Base-by-base conservation (phyloP, 37 sponge, comb jelly and placozoan genomes). In the Halisarca cf. caerulea region DNA sequence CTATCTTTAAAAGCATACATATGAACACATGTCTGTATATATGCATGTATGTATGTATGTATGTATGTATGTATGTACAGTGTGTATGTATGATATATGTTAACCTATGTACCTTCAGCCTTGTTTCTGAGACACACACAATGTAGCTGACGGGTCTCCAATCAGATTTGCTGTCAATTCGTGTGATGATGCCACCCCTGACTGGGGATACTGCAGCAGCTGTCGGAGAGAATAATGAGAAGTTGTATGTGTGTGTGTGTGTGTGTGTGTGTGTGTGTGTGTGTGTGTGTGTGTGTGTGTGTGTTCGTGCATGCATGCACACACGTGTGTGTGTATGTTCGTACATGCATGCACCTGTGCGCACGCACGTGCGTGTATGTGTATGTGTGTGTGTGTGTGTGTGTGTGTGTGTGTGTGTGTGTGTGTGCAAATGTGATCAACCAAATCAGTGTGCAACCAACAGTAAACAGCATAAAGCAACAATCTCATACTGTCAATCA, bases 261-360 rank as follows among this genome's bases (percentile, higher is more conserved):
- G 33, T 53, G 61, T 23, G 47, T 41, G 36, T 58, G 61, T 36
- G 86, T 30, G 64, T 87, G 75, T 73, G 75, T 6, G 17, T 73
- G 17, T 24, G 6, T 21, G 38, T 35, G 38, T 35, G 75, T 33
- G 37, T 21, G 37, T 73, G 75, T 30, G 75, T 8, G 75, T 73
- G 75, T 8, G 38, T 4, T 4, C 5, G 25, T 25, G 14, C 15
- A 5, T 28, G 28, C n/a, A 23, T 47, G 51, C 11, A 11, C 6
- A 11, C 9, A 11, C 11, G 51, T 14, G 11, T 11, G 11, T 11
- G 11, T n/a, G n/a, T n/a, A n/a, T n/a, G n/a, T n/a, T n/a, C n/a
- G n/a, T 60, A 57, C 7, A 74, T 25, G 20, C 11, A 35, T 28
- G 33, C 84, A 88, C 23, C 80, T 82, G 51, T 62, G 33, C 42